These are phyloP conservation scores for Okapia johnstoni DNA, from an alignment of 2,113 vertebrate genomes.

Conservation along the genomic window DNA sequence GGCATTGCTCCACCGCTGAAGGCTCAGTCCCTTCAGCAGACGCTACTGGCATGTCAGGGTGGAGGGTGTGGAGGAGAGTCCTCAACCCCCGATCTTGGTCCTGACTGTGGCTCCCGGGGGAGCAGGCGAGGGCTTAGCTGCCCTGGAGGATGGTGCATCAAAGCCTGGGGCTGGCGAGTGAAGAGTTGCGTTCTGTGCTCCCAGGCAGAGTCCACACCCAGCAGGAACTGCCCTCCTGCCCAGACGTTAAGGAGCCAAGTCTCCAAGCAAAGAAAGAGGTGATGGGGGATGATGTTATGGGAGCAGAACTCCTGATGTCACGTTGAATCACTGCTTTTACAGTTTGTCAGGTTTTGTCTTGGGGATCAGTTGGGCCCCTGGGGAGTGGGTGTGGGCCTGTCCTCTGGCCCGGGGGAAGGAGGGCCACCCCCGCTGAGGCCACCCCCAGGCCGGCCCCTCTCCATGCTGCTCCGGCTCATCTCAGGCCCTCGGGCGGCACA, in stretches of 20 bases:
- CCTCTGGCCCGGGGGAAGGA: accelerated
- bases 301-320: accelerated
- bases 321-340: too few species aligned
- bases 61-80: neutral
- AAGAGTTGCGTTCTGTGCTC: neutral
- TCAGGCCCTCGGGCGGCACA: neutral
- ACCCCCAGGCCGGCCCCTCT: accelerated
- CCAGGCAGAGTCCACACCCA: neutral
- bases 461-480: neutral
- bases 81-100: accelerated
- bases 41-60: accelerated
- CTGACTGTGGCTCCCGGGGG: neutral
- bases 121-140: too few species aligned
- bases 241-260: neutral
- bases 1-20: accelerated
- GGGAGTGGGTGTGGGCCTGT: neutral
- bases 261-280: neutral
- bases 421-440: accelerated
- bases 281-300: accelerated
- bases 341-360: neutral
- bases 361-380: accelerated
- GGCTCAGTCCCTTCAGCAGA: accelerated
- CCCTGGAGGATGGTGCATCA: neutral
- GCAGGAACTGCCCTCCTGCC: accelerated
- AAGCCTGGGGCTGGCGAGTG: too few species aligned